These are phyloP conservation scores for Apotomis capreana DNA, from an alignment of 2,888 invertebrate species.

Conservation along the genomic window DNA sequence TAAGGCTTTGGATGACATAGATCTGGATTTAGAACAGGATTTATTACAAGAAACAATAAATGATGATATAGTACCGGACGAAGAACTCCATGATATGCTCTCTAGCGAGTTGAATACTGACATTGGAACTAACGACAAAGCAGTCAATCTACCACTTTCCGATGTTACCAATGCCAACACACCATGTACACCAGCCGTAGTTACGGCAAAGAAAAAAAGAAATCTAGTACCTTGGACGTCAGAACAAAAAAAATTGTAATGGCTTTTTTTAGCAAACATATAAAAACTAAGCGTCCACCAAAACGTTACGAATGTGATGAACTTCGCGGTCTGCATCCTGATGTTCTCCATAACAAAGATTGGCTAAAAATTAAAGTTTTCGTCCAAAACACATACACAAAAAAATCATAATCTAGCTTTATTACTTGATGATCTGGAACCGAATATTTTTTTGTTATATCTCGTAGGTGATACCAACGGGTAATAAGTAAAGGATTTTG, in stretches of 20 bases:
- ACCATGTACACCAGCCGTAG: slow-evolving; percentile 1
- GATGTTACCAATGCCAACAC: background rate
- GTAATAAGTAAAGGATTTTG: too few relatives aligned
- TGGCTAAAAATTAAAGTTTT: slow-evolving; percentile 52
- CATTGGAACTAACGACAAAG: background rate
- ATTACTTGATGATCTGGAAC: too few relatives aligned
- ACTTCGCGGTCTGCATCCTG: slow-evolving; percentile 41
- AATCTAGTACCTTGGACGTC: slow-evolving; percentile 49
- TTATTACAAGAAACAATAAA: slow-evolving; percentile 4
- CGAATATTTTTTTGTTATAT: too few relatives aligned
- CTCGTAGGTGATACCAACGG: too few relatives aligned
- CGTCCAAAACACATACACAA: slow-evolving; percentile 46
- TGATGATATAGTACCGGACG: background rate
- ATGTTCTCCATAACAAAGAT: slow-evolving; percentile 48
- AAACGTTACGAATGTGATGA: slow-evolving; percentile 49
- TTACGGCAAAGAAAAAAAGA: slow-evolving; percentile 30
- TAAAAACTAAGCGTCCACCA: slow-evolving; percentile 48
- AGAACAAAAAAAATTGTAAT: slow-evolving; percentile 46
- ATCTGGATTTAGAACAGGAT: slow-evolving; percentile 11
- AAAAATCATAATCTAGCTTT: slow-evolving; percentile 1
- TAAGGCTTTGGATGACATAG: slow-evolving; percentile 5
- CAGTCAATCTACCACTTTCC: background rate
- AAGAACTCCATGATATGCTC: slow-evolving; percentile 3
- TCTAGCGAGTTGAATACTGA: background rate
- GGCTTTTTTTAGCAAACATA: slow-evolving; percentile 47